Evolutionary conservation across 2,797 vertebrate species (phyloP), one percentile per base, ranked within the genome.

Genomic region (Macrochelys suwanniensis): DNA sequence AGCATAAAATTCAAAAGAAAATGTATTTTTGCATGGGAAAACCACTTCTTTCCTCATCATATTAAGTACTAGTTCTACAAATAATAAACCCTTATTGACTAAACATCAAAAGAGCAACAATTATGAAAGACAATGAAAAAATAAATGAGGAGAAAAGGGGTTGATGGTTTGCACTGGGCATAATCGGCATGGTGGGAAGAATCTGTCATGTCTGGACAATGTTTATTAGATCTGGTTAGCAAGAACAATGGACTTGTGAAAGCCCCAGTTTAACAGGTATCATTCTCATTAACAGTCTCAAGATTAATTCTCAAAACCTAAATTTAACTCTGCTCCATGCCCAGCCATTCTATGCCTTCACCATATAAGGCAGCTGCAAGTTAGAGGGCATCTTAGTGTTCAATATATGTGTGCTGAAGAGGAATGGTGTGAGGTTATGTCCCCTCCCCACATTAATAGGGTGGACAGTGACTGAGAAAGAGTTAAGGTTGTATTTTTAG

Each of bases 241-340:
- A 97, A 89, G 17, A 83, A 28, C 77, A 95, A 94, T 33, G 53
- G 51, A 93, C 12, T 80, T 31, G 33, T 71, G 79, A 89, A 91
- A 90, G 56, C 11, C 42, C 19, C 49, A 87, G 37, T 53, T 49
- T 74, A 74, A 71, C 51, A 57, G 4, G 6, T 21, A 8, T 49
- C 49, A 26, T 77, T 76, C n/a, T 88, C 68, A 42, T 76, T 45
- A 88, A 21, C 53, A 61, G 37, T 89, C 42, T 79, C 4, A 88
- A 80, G 28, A 84, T 11, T 61, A 28, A 12, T 82, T 88, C 53
- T 49, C 26, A 83, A 56, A 9, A 7, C 17, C 76, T 31, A 85
- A 93, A 90, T 47, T 76, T 25, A 76, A 82, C 53, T 65, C 74
- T 3, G 76, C 56, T 49, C 71, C 31, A 65, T 21, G 56, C 49